Percentiles rank a stretch among this genome's conserved stretches.
phyloP scores from a whole-genome alignment of 2,888 invertebrate genomes.

The Schizaphis graminum region DNA sequence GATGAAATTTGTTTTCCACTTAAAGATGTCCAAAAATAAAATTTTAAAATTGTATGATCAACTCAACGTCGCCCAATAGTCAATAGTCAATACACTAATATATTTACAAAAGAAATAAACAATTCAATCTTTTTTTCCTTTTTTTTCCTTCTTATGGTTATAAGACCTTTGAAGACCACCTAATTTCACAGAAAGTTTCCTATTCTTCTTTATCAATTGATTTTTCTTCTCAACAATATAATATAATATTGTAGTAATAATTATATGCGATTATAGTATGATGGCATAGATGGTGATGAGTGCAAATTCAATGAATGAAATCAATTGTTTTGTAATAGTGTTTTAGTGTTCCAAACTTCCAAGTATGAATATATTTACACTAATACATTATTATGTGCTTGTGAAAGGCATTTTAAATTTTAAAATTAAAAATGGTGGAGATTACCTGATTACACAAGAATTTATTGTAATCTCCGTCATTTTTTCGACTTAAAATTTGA shows the following conservation, averaged over 20 bases:
- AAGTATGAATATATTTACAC: background rate
- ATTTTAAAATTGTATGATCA: background rate
- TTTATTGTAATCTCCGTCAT: background rate
- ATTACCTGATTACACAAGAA: background rate
- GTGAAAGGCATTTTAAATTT: background rate
- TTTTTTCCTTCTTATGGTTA: no score
- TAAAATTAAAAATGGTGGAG: background rate
- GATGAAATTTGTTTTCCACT: background rate
- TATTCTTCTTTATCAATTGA: no score
- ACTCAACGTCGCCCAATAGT: background rate
- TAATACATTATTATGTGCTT: background rate
- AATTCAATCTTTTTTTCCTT: no score
- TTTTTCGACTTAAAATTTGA: background rate
- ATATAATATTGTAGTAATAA: background rate
- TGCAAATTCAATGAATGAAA: background rate
- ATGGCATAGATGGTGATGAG: background rate
- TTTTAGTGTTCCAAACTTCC: background rate
- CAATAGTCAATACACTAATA: background rate
- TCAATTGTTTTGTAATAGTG: background rate
- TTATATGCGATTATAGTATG: background rate
- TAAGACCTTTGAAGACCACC: no score
- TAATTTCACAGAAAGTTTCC: no score
- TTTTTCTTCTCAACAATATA: background rate
- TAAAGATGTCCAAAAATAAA: background rate
- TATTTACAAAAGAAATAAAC: no score